These are phyloP conservation scores for Callionymus lyra DNA, from an alignment of 2,113 vertebrate genomes.

Conservation along the genomic window DNA sequence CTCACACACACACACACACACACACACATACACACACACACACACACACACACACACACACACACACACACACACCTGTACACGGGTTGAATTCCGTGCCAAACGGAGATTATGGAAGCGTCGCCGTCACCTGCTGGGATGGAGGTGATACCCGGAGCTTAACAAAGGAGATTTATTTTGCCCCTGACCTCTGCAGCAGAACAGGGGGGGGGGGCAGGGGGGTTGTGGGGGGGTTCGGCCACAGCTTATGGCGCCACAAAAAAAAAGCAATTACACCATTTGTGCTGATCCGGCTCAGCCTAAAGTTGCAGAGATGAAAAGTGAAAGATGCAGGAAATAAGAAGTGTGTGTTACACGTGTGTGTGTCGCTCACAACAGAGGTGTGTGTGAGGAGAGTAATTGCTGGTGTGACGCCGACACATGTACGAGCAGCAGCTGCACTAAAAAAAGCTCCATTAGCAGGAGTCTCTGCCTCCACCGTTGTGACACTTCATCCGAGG, in stretches of 20 bases:
- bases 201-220: slow-evolving; percentile 3
- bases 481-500: no score
- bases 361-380: slow-evolving; percentile 13
- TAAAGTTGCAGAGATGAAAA: slow-evolving; percentile 24
- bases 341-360: slow-evolving; percentile 13
- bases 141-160: slow-evolving; percentile 40
- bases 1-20: background rate
- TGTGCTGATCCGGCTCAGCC: slow-evolving; percentile 47
- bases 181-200: slow-evolving; percentile 49
- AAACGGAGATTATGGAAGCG: slow-evolving; percentile 33
- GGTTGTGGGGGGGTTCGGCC: slow-evolving; percentile 8
- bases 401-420: slow-evolving; percentile 32
- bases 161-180: slow-evolving; percentile 60
- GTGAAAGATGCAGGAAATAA: slow-evolving; percentile 23
- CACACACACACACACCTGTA: background rate
- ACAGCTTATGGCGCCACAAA: slow-evolving; percentile 54
- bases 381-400: slow-evolving; percentile 33
- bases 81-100: slow-evolving; percentile 28
- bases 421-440: slow-evolving; percentile 19
- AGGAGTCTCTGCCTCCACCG: slow-evolving; percentile 11
- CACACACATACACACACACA: slow-evolving; percentile 1
- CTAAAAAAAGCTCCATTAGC: slow-evolving; percentile 31
- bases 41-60: slow-evolving; percentile 2
- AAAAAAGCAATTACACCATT: slow-evolving; percentile 63
- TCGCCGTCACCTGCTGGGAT: slow-evolving; percentile 45